Base-by-base conservation (phyloP, 2,888 invertebrate genomes). In the Mactromeris polynyma region DNA sequence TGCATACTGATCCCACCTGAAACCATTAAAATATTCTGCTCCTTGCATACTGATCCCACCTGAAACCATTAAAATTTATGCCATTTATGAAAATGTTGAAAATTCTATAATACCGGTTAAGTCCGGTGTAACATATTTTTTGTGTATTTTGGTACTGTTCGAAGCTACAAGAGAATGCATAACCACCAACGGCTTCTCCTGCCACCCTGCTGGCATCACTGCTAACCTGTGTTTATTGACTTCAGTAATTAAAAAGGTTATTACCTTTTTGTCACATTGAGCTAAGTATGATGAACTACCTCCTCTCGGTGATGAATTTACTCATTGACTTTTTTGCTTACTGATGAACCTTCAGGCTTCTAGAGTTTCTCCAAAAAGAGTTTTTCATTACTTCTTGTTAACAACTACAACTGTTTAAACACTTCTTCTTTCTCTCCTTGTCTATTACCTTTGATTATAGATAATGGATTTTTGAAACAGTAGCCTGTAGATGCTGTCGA, bases 381-480 rank as follows among this genome's bases (percentile, higher is more conserved):
- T 36, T 73, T 73, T 73, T 73, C 73, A 73, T 73, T 73, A 73
- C 19, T 73, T 17, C 36, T 36, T 11, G 73, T 40, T 69, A 19
- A 31, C 73, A 33, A 0, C 36, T 40, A 54, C 54, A 54, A 78
- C 84, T 78, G 84, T 77, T 84, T 78, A 38, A 78, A 51, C 31
- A 78, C 77, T 46, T 38, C 51, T 77, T 2, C 51, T 11, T 77
- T 73, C 73, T 73, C 1, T 33, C 17, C 46, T 51, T 58, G 36
- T 78, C 77, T 84, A 77, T 84, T 78, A n/a, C n/a, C 51, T n/a
- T 78, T 83, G 73, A 83, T 83, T 83, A 73, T 17, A 54, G 77
- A 84, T 84, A 84, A 84, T 84, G 54, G 77, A 51, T 69, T 84
- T 78, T 58, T 84, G 78, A 84, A 84, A 84, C 40, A n/a, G 36